phyloP scores from a whole-genome alignment of 1,140 invertebrate species.

The Helicoverpa zea region DNA sequence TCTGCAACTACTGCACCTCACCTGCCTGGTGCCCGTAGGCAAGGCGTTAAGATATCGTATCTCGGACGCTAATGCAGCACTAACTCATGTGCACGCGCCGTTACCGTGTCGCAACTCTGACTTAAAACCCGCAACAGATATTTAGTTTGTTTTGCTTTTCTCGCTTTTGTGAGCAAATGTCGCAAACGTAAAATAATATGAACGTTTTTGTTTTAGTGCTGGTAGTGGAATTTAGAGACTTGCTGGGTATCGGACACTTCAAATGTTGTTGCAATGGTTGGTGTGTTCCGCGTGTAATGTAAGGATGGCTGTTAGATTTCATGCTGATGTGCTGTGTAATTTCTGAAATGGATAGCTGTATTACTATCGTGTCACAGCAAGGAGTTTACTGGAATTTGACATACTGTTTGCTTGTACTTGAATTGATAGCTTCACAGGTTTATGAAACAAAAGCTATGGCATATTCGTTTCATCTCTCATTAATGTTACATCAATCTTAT shows the following conservation, averaged over 20 bases:
- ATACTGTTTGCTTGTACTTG: too few relatives aligned
- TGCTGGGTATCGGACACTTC: neutral
- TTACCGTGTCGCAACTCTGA: slow-evolving; percentile 67
- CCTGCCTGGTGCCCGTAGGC: slow-evolving; percentile 46
- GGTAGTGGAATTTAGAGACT: neutral
- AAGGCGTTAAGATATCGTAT: slow-evolving; percentile 76
- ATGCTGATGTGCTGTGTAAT: too few relatives aligned
- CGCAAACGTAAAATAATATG: slow-evolving; percentile 37
- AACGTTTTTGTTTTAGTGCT: slow-evolving; percentile 24
- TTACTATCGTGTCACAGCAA: too few relatives aligned
- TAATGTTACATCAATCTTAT: too few relatives aligned
- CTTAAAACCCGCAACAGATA: slow-evolving; percentile 46
- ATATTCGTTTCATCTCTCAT: too few relatives aligned
- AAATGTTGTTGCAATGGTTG: neutral
- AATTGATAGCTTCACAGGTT: too few relatives aligned
- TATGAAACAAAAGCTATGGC: too few relatives aligned
- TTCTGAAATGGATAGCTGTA: too few relatives aligned
- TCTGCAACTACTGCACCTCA: slow-evolving; percentile 35
- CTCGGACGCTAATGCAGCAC: slow-evolving; percentile 75
- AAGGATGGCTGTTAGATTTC: too few relatives aligned
- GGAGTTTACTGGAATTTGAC: too few relatives aligned
- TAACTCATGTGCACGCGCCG: slow-evolving; percentile 80
- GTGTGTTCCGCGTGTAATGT: neutral
- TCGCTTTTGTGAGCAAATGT: slow-evolving; percentile 39
- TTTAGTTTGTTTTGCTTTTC: slow-evolving; percentile 50